Conservation (phyloP, 1,140 invertebrate species). For the Cyclina sinensis region DNA sequence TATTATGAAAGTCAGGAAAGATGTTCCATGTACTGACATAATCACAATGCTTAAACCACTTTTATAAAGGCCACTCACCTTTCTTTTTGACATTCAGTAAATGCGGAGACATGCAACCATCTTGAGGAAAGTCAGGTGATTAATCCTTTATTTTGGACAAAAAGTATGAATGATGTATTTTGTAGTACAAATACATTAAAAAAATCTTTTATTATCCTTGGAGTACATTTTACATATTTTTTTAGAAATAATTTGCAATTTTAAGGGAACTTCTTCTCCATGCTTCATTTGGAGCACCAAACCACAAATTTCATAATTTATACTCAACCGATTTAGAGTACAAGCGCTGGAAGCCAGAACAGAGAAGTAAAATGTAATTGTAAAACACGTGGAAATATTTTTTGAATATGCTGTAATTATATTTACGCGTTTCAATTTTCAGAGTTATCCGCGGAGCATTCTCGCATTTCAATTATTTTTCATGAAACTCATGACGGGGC, state of each 20-base stretch:
- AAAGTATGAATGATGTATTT: too few relatives aligned
- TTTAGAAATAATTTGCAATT: neutral
- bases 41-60: too few relatives aligned
- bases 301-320: neutral
- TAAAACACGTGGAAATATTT: conserved; percentile 7
- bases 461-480: conserved; percentile 41
- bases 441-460: neutral
- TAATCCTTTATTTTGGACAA: too few relatives aligned
- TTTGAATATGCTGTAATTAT: neutral
- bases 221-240: too few relatives aligned
- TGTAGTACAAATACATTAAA: too few relatives aligned
- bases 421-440: neutral
- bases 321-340: neutral
- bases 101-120: too few relatives aligned
- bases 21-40: too few relatives aligned
- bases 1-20: too few relatives aligned
- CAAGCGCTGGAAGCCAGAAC: neutral
- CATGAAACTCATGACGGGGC: neutral
- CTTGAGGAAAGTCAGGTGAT: too few relatives aligned
- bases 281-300: neutral
- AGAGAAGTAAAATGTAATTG: neutral
- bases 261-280: neutral
- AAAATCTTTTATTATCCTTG: too few relatives aligned
- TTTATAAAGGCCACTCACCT: too few relatives aligned
- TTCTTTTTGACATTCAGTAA: too few relatives aligned